phyloP scores from a whole-genome alignment of 2,888 invertebrate species.

The Dromius quadrimaculatus region DNA sequence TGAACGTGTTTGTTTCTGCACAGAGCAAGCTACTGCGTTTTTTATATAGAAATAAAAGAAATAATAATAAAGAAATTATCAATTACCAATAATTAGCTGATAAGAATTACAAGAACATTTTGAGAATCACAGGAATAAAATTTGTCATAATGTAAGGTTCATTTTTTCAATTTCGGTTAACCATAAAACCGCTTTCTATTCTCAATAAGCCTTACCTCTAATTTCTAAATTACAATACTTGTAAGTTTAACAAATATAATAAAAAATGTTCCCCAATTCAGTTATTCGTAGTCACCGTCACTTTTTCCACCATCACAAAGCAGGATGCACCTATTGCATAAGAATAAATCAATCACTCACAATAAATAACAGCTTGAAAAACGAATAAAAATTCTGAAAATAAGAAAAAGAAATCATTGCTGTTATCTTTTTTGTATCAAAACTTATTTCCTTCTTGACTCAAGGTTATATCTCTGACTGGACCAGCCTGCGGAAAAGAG shows the following conservation, averaged over 20 bases:
- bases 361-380: slow-evolving; percentile 26
- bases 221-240: background rate
- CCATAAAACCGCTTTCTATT: slow-evolving; percentile 18
- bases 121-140: background rate
- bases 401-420: slow-evolving; percentile 8
- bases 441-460: slow-evolving; percentile 39
- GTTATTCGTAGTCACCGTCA: background rate
- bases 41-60: too few relatives aligned
- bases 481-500: slow-evolving; percentile 26
- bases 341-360: slow-evolving; percentile 30
- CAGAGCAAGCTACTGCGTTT: too few relatives aligned
- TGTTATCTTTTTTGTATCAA: slow-evolving; percentile 21
- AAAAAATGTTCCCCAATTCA: slow-evolving; percentile 1
- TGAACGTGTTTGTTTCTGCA: too few relatives aligned
- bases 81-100: too few relatives aligned
- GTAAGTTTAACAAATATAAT: background rate
- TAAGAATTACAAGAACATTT: too few relatives aligned
- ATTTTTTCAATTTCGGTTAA: background rate
- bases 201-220: background rate
- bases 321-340: slow-evolving; percentile 20
- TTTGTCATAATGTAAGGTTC: slow-evolving; percentile 5
- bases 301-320: background rate
- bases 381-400: slow-evolving; percentile 21
- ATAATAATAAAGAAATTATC: too few relatives aligned
- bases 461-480: slow-evolving; percentile 45